A percentile compares a stretch with the other conserved stretches of the same genome.
phyloP scores from a whole-genome alignment of 2,113 vertebrate species.

The Callocephalon fimbriatum region DNA sequence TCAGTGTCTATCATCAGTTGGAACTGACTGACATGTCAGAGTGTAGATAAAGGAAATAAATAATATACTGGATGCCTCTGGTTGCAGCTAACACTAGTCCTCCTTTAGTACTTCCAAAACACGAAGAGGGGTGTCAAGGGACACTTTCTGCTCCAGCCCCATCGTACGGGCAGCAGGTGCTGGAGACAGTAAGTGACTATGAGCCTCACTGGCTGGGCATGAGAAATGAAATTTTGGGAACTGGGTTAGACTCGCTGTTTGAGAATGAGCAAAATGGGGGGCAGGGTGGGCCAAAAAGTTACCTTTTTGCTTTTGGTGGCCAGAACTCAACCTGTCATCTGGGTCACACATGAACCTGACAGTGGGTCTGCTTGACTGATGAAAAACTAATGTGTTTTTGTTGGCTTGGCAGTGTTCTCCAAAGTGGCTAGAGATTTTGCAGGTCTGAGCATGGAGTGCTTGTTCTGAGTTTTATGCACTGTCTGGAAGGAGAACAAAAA shows the following conservation, averaged over 20 bases:
- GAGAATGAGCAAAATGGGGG: neutral
- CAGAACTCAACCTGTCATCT: slow-evolving; percentile 28
- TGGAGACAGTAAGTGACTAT: neutral
- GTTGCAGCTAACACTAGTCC: neutral
- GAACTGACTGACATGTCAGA: too few species aligned
- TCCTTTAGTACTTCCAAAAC: neutral
- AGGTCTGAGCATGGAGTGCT: neutral
- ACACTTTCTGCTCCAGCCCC: neutral
- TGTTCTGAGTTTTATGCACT: neutral
- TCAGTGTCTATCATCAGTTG: too few species aligned
- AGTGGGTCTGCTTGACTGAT: neutral
- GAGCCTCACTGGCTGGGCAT: neutral
- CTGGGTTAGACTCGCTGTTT: neutral
- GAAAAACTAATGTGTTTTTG: neutral
- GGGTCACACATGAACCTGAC: slow-evolving; percentile 2
- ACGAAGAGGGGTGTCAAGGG: neutral
- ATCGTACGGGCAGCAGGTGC: neutral
- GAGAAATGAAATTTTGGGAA: slow-evolving; percentile 44
- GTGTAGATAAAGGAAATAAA: too few species aligned
- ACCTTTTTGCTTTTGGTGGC: neutral
- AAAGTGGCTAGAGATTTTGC: neutral
- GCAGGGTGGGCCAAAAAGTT: neutral
- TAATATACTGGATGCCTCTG: too few species aligned
- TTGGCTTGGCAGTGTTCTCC: neutral
- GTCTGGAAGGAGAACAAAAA: neutral